Base-by-base conservation (phyloP, 1,140 invertebrate genomes). In the Tribolium castaneum region DNA sequence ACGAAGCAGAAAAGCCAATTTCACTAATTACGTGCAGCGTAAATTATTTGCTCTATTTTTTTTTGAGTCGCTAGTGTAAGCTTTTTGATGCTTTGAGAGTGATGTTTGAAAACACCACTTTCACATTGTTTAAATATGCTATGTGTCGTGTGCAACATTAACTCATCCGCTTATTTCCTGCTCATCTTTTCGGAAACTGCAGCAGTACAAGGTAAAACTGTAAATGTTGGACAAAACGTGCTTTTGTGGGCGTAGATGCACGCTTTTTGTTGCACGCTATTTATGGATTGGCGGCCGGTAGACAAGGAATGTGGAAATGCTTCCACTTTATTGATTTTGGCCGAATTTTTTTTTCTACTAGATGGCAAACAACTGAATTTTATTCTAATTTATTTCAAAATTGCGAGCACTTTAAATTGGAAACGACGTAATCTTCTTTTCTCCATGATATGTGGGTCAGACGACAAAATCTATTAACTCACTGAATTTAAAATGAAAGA, bases 151-250 rank as follows among this genome's bases (percentile, higher is more conserved):
- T 52, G 54, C 52, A 35, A 34, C 51, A 75, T 56, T 75, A 75
- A 75, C 9, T 59, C 51, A 59, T 54, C 72, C 51, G 72, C 72
- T 75, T 75, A 56, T 80, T 81, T 78, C 80, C 45, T 76, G 77
- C 76, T 80, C 52, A 56, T 78, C 79, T 45, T 77, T 62, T 56
- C 75, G 82, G 82, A 82, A 83, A 82, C 76, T 80, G 79, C 82
- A 82, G 82, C 80, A 83, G 78, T 80, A 78, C 54, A 80, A 83
- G 82, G 82, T 83, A 83, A 83, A 50, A 30, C 6, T 30, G 75
- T 54, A 54, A 35, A 39, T 45, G 39, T 45, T 45, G 39, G 39
- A n/a, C 39, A 45, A 45, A 45, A 45, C 0, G n/a, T 45, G 39
- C 39, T 45, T 45, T 45, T 45, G 39, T 45, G 39, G n/a, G 39